Base-by-base conservation (phyloP, 1,140 invertebrate genomes). In the Diprion similis region DNA sequence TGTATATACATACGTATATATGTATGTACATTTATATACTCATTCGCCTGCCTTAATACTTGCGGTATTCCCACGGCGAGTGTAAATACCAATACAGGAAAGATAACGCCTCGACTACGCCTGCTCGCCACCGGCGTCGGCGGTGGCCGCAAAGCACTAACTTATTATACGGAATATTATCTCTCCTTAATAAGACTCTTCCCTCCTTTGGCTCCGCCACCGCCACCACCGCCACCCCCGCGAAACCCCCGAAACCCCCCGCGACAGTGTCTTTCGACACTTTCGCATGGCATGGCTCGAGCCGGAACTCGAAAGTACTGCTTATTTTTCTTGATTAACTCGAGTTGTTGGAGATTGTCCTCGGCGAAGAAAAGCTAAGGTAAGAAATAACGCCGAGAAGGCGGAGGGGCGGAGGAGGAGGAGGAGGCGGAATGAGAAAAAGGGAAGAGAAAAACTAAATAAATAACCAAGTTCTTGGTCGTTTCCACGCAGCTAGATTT, bases 261-360 rank as follows among this genome's bases (percentile, higher is more conserved):
- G 8, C 51, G 11, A 11, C 51, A 11, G 51, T 59, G 51, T 59
- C 51, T 59, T 59, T 59, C 51, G 2, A 8, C 51, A 59, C 51
- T 59, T 59, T 59, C 51, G 51, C n/a, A 37, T 45, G n/a, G n/a
- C n/a, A n/a, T 18, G 3, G 66, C 11, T 15, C 15, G 8, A n/a
- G 19, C 66, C 37, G 37, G 46, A 75, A n/a, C 17, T 66, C 37
- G 1, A 51, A 48, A 71, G 13, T 48, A 8, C 46, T 74, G 72
- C 75, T 76, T 76, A 74, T 76, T 73, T 78, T 72, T 48, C 72
- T 24, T 66, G 46, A 72, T 76, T 73, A 76, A 74, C 64, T 17
- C 24, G 70, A 67, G 47, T 72, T 67, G 46, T 6, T n/a, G 11
- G 24, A 76, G 64, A 68, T 72, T 68, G 66, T 66, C 46, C 51